Evolutionary conservation across 2,113 vertebrate species (phyloP).

Genomic region (Rhinolophus sinicus): DNA sequence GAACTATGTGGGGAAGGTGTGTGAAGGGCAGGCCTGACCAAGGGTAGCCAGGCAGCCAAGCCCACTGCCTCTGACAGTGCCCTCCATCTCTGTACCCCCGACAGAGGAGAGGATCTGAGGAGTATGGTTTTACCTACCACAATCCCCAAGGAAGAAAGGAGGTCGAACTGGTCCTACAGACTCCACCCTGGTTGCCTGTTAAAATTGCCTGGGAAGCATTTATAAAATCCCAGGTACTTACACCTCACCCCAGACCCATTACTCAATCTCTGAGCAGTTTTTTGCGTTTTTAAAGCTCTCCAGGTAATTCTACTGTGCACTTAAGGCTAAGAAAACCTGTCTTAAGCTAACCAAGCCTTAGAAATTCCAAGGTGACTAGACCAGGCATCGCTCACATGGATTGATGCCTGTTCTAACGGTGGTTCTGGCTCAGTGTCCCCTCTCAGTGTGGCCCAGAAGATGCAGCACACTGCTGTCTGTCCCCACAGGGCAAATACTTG

Average conservation of each 20-base stretch:
- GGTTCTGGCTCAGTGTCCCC: background rate
- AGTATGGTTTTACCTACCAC: background rate
- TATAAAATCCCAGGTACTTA: background rate
- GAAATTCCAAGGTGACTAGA: background rate
- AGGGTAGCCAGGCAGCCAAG: background rate
- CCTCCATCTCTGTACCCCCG: background rate
- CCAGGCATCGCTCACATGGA: background rate
- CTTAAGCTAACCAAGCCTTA: background rate
- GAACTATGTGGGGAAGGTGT: background rate
- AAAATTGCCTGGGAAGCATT: background rate
- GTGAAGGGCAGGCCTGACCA: too few relatives aligned
- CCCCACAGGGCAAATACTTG: background rate
- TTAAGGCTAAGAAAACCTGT: background rate
- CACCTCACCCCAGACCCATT: background rate
- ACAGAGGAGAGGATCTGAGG: background rate
- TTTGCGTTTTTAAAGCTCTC: background rate
- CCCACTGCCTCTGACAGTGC: fast-evolving
- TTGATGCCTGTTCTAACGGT: background rate
- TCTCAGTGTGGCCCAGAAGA: too few relatives aligned
- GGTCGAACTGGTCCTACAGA: background rate
- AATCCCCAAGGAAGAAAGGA: background rate
- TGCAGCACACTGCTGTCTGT: background rate
- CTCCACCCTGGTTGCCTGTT: background rate
- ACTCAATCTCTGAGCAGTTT: background rate
- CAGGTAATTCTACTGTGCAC: background rate